Evolutionary conservation across 1,140 invertebrate species (phyloP).

Genomic region (Lordiphosa mommai): DNA sequence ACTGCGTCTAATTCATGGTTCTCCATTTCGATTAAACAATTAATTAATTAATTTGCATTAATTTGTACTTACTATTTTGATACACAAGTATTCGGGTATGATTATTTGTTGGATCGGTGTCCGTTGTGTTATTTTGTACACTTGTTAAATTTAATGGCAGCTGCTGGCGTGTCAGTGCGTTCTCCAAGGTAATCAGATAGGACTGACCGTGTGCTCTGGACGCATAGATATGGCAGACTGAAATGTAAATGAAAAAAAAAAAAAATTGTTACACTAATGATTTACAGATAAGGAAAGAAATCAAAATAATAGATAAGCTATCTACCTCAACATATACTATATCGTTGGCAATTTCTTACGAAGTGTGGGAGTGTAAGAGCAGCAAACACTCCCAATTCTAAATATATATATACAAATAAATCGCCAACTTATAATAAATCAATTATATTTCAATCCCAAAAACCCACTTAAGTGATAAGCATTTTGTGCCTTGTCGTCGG

Average conservation of each 20-base stretch:
- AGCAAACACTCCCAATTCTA: too few species aligned
- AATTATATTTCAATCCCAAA: not conserved
- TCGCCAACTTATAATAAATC: not conserved
- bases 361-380: too few species aligned
- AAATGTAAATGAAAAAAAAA: slow-evolving; percentile 29
- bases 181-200: slow-evolving; percentile 65
- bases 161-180: slow-evolving; percentile 45
- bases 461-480: slow-evolving; percentile 7
- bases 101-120: slow-evolving; percentile 37
- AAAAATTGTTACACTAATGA: slow-evolving; percentile 4
- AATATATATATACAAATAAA: too few species aligned
- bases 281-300: slow-evolving; percentile 7
- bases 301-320: slow-evolving; percentile 3
- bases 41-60: not conserved
- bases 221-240: slow-evolving; percentile 61
- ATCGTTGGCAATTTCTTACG: not conserved
- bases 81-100: slow-evolving; percentile 57
- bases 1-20: not conserved
- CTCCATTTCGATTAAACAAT: not conserved
- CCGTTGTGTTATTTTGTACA: slow-evolving; percentile 36
- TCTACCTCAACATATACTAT: not conserved
- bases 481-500: not conserved
- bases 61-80: slow-evolving; percentile 56
- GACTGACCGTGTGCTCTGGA: slow-evolving; percentile 48
- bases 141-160: slow-evolving; percentile 46